Evolutionary conservation across 2,888 invertebrate species (phyloP).

Genomic region (Hyposoter dolosus): DNA sequence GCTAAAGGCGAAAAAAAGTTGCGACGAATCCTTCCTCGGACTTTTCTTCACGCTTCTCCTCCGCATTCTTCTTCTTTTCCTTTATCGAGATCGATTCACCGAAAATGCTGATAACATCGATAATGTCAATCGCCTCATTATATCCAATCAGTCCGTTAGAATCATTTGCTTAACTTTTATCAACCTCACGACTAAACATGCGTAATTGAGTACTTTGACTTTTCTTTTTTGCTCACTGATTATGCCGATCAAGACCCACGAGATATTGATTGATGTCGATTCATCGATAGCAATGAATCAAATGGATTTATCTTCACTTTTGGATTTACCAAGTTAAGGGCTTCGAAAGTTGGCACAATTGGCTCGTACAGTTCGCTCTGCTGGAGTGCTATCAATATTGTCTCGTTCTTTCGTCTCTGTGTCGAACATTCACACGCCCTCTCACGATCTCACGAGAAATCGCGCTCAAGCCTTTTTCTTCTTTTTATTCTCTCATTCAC

Average conservation of each 20-base stretch:
- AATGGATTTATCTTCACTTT: constrained; percentile 57
- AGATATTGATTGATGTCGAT: constrained; percentile 23
- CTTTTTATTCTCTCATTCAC: constrained; percentile 7
- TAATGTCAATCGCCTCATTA: constrained; percentile 28
- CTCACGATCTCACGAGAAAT: constrained; percentile 70
- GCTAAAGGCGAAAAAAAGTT: constrained; percentile 31
- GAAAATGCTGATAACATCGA: constrained; percentile 20
- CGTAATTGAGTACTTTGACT: not conserved
- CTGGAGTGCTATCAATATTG: constrained; percentile 46
- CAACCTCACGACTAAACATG: not conserved
- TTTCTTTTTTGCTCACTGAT: too few relatives aligned
- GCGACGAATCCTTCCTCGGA: constrained; percentile 7
- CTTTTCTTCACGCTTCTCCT: not conserved
- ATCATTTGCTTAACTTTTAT: constrained; percentile 25
- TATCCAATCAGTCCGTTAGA: not conserved
- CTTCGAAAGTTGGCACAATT: constrained; percentile 40
- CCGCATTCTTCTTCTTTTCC: constrained; percentile 12
- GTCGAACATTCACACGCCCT: constrained; percentile 73
- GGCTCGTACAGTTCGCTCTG: constrained; percentile 38
- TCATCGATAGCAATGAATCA: constrained; percentile 63
- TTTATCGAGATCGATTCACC: not conserved
- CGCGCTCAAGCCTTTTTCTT: constrained; percentile 23
- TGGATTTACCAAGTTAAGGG: constrained; percentile 66
- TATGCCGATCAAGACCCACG: not conserved
- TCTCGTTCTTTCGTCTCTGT: constrained; percentile 49